Base-by-base conservation (phyloP, 2,888 invertebrate genomes). In the Tupiocoris notatus region DNA sequence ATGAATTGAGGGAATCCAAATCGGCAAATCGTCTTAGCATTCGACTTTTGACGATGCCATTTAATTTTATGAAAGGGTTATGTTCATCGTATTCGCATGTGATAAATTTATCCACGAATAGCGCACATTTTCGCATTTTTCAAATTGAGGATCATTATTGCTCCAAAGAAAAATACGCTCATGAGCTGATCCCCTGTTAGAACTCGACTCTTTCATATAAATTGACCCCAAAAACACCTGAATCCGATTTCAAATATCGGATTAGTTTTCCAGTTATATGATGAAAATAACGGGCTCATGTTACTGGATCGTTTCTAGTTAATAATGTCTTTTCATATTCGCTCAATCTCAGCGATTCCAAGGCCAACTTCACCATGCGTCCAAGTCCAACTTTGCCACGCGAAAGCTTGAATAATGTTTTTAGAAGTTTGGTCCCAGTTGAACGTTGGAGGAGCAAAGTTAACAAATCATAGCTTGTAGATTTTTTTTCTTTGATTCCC, bases 151-250 rank as follows among this genome's bases (percentile, higher is more conserved):
- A 16, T 59, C 25, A 21, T 71, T 23, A 81, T 77, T 61, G 75
- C 78, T 79, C 71, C 78, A 58, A 16, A 80, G 62, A 62, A 79
- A 74, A 9, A 59, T 68, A 77, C 63, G 79, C 70, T 68, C 64
- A 76, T 74, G 61, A 63, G 18, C 59, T 16, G 3, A 78, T 79
- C 77, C 73, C 79, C 80, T 79, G n/a, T 77, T 68, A 24, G 79
- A 80, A 20, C 76, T 77, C 39, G 16, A 56, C 18, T 39, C 76
- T 59, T 24, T 77, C 21, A 17, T 17, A 63, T 1, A 21, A 63
- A 18, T 73, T 63, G 1, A 73, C 63, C 1, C 74, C 71, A 25
- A 80, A 79, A 16, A 80, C 79, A 24, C 57, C 74, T 9, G 78
- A 63, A 77, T 17, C 74, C 58, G 67, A 62, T 57, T 66, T 63